Conservation (phyloP, 2,797 vertebrate genomes). For the Gymnothorax reevesii region DNA sequence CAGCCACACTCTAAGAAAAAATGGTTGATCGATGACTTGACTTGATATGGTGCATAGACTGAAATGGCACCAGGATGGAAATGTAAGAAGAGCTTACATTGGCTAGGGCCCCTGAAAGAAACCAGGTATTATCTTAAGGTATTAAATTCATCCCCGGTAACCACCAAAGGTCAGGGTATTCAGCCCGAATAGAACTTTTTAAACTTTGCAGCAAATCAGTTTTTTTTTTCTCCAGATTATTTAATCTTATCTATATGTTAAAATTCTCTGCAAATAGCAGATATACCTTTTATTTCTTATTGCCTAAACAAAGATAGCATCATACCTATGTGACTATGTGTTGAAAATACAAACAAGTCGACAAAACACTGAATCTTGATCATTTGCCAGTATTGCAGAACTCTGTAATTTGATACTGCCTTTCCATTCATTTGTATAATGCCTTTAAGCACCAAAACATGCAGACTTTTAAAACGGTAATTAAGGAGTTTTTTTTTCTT, state of each 20-base stretch:
- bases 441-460: neutral
- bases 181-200: neutral
- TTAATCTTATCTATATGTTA: neutral
- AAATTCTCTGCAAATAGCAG: neutral
- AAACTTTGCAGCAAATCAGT: neutral
- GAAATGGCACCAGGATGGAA: neutral
- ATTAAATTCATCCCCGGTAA: neutral
- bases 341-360: neutral
- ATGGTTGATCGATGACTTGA: neutral
- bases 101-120: neutral
- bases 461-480: neutral
- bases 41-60: neutral
- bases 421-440: neutral
- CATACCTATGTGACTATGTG: neutral
- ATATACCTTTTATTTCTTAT: neutral
- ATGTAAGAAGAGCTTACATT: neutral
- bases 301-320: neutral
- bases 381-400: neutral
- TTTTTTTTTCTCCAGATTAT: neutral
- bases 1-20: too few relatives aligned
- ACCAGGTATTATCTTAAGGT: neutral
- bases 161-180: neutral
- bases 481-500: neutral
- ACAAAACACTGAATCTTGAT: neutral
- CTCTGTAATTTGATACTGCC: neutral